Conservation (phyloP, 2,888 invertebrate species). For the Volucella bombylans region DNA sequence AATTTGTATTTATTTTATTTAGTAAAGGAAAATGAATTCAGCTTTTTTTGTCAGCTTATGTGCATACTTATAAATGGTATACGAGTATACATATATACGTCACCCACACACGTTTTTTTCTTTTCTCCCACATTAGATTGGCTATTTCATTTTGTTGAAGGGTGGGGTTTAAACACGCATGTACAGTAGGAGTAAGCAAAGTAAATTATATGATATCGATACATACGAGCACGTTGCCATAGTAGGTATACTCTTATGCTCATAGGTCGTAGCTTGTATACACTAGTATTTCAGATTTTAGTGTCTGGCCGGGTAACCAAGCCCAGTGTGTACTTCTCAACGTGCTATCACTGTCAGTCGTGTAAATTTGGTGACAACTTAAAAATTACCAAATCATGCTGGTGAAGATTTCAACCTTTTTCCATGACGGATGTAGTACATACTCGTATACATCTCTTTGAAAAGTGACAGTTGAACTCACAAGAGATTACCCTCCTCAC, state of each 20-base stretch:
- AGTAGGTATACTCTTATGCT: conserved; percentile 36
- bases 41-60: no score
- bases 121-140: conserved; percentile 71
- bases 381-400: conserved; percentile 59
- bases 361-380: conserved; percentile 38
- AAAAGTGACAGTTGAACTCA: conserved; percentile 39
- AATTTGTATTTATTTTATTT: no score
- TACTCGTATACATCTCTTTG: not conserved
- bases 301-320: conserved; percentile 11
- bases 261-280: not conserved
- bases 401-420: conserved; percentile 35
- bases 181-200: conserved; percentile 48
- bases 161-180: conserved; percentile 72
- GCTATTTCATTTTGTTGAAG: conserved; percentile 58
- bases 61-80: no score
- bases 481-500: conserved; percentile 40
- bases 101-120: conserved; percentile 69
- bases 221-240: conserved; percentile 38
- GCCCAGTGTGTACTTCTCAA: conserved; percentile 25
- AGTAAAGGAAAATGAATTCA: no score
- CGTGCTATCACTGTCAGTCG: conserved; percentile 43
- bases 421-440: not conserved
- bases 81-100: not conserved
- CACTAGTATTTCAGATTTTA: not conserved
- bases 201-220: conserved; percentile 39